Percentiles rank a stretch among this genome's conserved stretches.
Evolutionary conservation across 2,888 invertebrate genomes (phyloP).

Genomic region (Halictus quadricinctus): DNA sequence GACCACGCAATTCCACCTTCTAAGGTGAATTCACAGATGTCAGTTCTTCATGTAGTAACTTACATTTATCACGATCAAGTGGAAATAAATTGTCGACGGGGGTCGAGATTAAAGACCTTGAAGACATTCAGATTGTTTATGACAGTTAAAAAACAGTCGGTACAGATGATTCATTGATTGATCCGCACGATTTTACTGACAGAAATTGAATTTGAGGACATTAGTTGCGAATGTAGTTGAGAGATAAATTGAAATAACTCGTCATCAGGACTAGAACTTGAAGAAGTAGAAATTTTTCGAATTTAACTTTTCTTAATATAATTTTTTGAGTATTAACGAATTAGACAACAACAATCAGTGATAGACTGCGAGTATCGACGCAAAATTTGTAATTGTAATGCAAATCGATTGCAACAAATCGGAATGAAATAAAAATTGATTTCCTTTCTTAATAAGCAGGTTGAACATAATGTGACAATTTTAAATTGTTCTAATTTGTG

Average conservation of each 20-base stretch:
- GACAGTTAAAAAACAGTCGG: too few relatives aligned
- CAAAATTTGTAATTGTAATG: too few relatives aligned
- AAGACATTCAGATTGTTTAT: background rate
- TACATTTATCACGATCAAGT: background rate
- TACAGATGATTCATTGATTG: background rate
- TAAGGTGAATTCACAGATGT: too few relatives aligned
- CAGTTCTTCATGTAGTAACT: background rate
- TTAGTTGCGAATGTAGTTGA: background rate
- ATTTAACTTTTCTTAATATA: too few relatives aligned
- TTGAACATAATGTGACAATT: background rate
- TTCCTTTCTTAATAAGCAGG: background rate
- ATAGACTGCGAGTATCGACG: background rate
- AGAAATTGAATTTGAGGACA: too few relatives aligned
- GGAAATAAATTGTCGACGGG: background rate
- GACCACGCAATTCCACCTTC: background rate
- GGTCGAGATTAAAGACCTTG: background rate
- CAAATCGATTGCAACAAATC: background rate
- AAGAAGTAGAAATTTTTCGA: background rate
- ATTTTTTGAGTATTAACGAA: too few relatives aligned
- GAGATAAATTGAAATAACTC: background rate
- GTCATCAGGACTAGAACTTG: background rate
- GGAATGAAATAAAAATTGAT: background rate
- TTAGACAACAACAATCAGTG: background rate
- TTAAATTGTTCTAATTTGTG: too few relatives aligned
- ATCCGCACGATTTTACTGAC: background rate